Evolutionary conservation across 2,888 invertebrate genomes (phyloP).

Genomic region (Scaptodrosophila latifasciaeformis): DNA sequence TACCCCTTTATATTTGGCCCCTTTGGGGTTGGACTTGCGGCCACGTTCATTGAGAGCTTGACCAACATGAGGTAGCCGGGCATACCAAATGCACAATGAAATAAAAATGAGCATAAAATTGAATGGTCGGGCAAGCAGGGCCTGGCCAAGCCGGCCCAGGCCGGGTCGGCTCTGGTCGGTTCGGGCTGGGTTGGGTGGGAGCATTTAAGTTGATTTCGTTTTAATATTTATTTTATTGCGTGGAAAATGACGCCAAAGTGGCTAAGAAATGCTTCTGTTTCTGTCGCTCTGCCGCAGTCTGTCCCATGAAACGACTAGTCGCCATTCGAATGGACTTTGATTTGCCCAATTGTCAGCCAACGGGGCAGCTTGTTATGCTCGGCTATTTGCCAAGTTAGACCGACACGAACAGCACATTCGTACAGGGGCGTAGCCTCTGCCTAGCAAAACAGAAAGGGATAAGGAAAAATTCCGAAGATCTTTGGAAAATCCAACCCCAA

Average conservation of each 20-base stretch:
- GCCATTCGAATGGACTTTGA: constrained; percentile 22
- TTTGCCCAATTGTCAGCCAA: background rate
- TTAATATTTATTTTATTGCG: constrained; percentile 74
- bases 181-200: constrained; percentile 16
- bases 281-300: background rate
- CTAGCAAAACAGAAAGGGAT: too few relatives aligned
- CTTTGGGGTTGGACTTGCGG: constrained; percentile 21
- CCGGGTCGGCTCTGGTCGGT: background rate
- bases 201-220: constrained; percentile 72
- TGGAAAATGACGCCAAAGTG: constrained; percentile 73
- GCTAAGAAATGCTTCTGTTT: constrained; percentile 60
- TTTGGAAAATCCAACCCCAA: too few relatives aligned
- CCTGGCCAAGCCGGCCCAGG: constrained; percentile 6
- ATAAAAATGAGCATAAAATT: constrained; percentile 71
- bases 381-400: constrained; percentile 46
- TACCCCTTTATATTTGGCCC: constrained; percentile 22
- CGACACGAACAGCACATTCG: constrained; percentile 24
- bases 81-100: constrained; percentile 45
- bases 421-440: too few relatives aligned
- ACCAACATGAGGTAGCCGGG: constrained; percentile 28
- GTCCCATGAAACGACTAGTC: too few relatives aligned
- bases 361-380: constrained; percentile 17
- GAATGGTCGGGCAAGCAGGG: constrained; percentile 70
- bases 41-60: constrained; percentile 22
- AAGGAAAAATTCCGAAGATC: too few relatives aligned